Evolutionary conservation across 2,888 invertebrate genomes (phyloP).

Genomic region (Drosophila prostipennis): DNA sequence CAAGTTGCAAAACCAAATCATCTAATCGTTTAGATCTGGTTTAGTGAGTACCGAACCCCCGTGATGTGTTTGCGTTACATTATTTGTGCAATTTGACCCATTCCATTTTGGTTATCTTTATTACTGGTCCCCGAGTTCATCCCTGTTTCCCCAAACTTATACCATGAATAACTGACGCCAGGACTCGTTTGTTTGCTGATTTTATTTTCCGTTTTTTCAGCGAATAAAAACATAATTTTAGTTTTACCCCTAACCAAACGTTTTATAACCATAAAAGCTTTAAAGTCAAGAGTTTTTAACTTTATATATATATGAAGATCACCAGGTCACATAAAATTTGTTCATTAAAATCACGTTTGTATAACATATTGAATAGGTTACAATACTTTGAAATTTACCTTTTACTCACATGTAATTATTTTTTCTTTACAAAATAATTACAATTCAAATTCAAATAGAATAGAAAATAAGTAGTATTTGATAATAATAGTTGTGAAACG

Average conservation of each 20-base stretch:
- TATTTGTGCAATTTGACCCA: conserved; percentile 2
- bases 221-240: background rate
- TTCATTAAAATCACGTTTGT: background rate
- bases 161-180: conserved; percentile 20
- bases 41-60: conserved; percentile 69
- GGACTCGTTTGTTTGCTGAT: conserved; percentile 7
- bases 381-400: background rate
- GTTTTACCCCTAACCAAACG: conserved; percentile 1
- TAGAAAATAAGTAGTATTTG: too few relatives aligned
- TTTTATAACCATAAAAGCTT: conserved; percentile 2
- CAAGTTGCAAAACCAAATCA: conserved; percentile 49
- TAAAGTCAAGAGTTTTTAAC: background rate
- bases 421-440: too few relatives aligned
- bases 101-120: conserved; percentile 21
- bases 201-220: conserved; percentile 1
- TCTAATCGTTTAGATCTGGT: conserved; percentile 55
- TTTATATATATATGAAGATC: background rate
- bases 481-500: too few relatives aligned
- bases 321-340: background rate
- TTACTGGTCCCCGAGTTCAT: conserved; percentile 15
- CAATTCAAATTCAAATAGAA: too few relatives aligned
- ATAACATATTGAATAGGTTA: background rate
- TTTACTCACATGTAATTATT: too few relatives aligned
- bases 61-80: conserved; percentile 44
- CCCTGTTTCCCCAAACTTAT: conserved; percentile 8